phyloP scores from a whole-genome alignment of 2,113 vertebrate species.

The Siniperca knerii region DNA sequence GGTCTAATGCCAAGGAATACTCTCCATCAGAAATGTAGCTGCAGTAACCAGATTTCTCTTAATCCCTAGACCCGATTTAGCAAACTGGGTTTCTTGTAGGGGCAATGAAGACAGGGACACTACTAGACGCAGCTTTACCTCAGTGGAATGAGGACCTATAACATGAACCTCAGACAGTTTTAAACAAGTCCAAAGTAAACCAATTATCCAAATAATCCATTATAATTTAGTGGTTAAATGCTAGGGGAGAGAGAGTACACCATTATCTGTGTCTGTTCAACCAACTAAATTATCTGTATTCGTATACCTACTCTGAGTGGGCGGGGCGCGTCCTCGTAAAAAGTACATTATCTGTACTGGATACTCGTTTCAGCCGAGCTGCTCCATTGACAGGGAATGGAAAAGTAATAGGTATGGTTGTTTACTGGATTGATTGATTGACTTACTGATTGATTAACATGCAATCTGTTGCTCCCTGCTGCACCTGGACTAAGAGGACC shows the following conservation, averaged over 20 bases:
- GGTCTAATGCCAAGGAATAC: not conserved
- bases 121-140: not conserved
- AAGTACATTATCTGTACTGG: too few species aligned
- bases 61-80: not conserved
- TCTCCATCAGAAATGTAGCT: not conserved
- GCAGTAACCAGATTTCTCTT: too few species aligned
- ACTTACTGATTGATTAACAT: not conserved
- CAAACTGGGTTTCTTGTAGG: not conserved
- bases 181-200: not conserved
- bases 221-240: not conserved
- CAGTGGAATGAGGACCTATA: not conserved
- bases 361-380: too few species aligned
- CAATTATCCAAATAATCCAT: not conserved
- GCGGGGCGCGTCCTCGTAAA: too few species aligned
- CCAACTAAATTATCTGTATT: too few species aligned
- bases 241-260: too few species aligned
- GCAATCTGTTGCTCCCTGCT: not conserved
- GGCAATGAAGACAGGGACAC: not conserved
- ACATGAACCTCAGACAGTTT: not conserved
- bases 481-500: not conserved
- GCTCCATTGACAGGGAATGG: not conserved
- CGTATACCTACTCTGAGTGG: too few species aligned
- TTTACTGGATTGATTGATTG: not conserved
- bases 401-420: fast-evolving
- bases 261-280: too few species aligned